A percentile compares a stretch with the other conserved stretches of the same genome.
Evolutionary conservation across 2,113 vertebrate genomes (phyloP).

Genomic region (Vimba vimba): DNA sequence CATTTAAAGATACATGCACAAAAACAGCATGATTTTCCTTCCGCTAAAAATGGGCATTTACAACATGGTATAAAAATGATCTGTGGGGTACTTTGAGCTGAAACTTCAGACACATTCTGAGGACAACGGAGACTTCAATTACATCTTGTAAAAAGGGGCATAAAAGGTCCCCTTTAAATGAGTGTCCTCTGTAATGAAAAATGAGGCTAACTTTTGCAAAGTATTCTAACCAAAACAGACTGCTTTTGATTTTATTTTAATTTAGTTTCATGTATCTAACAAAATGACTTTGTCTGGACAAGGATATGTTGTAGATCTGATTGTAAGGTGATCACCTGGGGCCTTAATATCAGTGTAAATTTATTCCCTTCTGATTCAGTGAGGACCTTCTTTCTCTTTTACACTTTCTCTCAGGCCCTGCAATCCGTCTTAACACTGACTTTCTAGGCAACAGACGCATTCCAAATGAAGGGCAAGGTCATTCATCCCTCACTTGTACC

Average conservation of each 20-base stretch:
- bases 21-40: too few species aligned
- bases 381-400: slow-evolving; percentile 45
- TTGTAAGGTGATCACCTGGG: neutral
- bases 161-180: too few species aligned
- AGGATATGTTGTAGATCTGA: neutral
- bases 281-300: neutral
- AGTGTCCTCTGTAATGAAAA: neutral
- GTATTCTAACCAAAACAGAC: neutral
- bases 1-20: too few species aligned
- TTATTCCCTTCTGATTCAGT: slow-evolving; percentile 24
- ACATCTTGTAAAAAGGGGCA: too few species aligned
- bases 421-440: slow-evolving; percentile 69
- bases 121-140: too few species aligned
- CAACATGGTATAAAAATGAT: too few species aligned
- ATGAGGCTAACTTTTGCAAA: neutral
- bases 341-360: neutral
- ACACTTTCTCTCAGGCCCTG: slow-evolving; percentile 75
- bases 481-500: slow-evolving; percentile 43
- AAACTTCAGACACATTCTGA: too few species aligned
- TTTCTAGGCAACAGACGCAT: slow-evolving; percentile 75
- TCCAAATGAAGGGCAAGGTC: slow-evolving; percentile 78
- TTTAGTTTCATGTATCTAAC: neutral
- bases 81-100: too few species aligned
- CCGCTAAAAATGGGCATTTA: too few species aligned
- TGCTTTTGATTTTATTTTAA: neutral